Percentiles rank a stretch among this genome's conserved stretches.
Evolutionary conservation across 2,888 invertebrate species (phyloP).

Genomic region (Drosophila lacicola): DNA sequence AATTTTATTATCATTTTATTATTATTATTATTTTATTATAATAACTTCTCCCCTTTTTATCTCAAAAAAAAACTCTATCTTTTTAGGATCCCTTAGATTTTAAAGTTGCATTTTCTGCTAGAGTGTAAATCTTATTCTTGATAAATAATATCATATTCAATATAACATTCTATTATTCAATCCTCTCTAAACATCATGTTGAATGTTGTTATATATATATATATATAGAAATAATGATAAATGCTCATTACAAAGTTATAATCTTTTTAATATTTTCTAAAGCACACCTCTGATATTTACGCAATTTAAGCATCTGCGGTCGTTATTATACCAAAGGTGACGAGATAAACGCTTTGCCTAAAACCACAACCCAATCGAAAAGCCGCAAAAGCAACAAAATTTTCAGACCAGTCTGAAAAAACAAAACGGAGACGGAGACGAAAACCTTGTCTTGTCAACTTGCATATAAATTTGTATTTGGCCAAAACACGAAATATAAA

Average conservation of each 20-base stretch:
- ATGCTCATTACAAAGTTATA: neutral
- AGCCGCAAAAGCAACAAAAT: constrained; percentile 22
- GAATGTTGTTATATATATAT: neutral
- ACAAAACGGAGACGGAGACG: constrained; percentile 33
- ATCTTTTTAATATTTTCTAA: neutral
- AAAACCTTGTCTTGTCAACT: constrained; percentile 58
- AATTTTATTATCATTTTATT: too few species aligned
- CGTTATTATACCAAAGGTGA: constrained; percentile 49
- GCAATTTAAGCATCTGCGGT: constrained; percentile 58
- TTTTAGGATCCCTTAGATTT: too few species aligned
- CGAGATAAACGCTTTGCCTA: constrained; percentile 58
- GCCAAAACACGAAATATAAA: constrained; percentile 24
- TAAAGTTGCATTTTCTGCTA: too few species aligned
- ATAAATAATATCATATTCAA: too few species aligned
- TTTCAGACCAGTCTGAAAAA: constrained; percentile 37
- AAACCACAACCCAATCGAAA: constrained; percentile 52
- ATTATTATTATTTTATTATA: too few species aligned
- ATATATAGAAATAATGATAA: neutral
- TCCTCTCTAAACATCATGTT: neutral
- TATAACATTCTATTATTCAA: too few species aligned
- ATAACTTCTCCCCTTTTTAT: too few species aligned
- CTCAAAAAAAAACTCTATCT: too few species aligned
- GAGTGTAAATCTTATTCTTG: too few species aligned
- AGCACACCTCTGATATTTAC: constrained; percentile 34
- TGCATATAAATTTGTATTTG: constrained; percentile 57